Conservation (phyloP, 2,797 vertebrate genomes). For the Sebastes hopkinsi region DNA sequence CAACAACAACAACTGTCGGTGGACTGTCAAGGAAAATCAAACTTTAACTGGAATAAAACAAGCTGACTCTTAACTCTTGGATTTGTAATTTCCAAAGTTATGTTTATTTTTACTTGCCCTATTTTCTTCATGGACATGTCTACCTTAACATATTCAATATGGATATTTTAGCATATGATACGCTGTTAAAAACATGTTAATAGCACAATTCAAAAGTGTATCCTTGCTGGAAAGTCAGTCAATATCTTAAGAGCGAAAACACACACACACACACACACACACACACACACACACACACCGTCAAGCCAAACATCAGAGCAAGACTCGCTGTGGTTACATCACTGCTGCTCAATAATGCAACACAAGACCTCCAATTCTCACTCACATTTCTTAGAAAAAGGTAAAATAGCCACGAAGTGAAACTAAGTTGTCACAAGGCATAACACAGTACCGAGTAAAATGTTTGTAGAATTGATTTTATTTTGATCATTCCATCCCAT, state of each 20-base stretch:
- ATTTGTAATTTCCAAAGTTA: background rate
- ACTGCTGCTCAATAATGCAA: slow-evolving; percentile 64
- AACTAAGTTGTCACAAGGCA: slow-evolving; percentile 7
- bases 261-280: background rate
- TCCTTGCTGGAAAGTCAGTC: slow-evolving; percentile 4
- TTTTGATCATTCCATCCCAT: background rate
- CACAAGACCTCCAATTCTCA: slow-evolving; percentile 29
- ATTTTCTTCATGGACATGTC: background rate
- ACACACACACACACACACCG: background rate
- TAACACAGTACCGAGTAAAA: background rate
- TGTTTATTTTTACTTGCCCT: background rate
- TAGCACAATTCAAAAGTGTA: background rate
- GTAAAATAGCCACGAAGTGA: slow-evolving; percentile 7
- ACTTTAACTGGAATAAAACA: background rate
- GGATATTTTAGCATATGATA: background rate
- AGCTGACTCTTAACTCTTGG: background rate
- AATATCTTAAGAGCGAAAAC: slow-evolving; percentile 12
- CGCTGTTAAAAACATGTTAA: slow-evolving; percentile 7
- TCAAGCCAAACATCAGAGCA: slow-evolving; percentile 28
- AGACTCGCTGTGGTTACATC: slow-evolving; percentile 20
- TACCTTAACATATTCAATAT: background rate
- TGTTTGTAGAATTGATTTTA: background rate
- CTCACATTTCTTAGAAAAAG: slow-evolving; percentile 26
- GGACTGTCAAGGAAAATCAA: background rate
- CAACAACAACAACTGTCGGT: slow-evolving; percentile 10